These are phyloP conservation scores for Trichonephila clavata DNA, from an alignment of 1,140 invertebrate genomes.

Conservation along the genomic window DNA sequence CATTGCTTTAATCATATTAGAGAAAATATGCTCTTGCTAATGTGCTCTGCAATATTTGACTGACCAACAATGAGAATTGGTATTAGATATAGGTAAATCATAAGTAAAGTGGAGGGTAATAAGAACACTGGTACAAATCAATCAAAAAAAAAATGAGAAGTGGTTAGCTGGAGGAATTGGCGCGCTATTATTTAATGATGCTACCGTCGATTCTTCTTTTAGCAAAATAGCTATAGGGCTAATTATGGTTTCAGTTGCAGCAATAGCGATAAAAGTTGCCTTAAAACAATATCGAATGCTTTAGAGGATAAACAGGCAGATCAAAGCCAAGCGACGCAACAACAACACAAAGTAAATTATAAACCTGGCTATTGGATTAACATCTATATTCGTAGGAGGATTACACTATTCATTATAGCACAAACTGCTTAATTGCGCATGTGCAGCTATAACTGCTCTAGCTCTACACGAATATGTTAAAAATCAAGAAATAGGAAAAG, in stretches of 20 bases:
- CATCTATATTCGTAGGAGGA: constrained; percentile 26
- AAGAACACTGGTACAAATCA: neutral
- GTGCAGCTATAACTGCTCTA: constrained; percentile 9
- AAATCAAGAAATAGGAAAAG: neutral
- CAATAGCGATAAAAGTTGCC: neutral
- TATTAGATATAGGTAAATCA: no score
- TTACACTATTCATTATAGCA: constrained; percentile 37
- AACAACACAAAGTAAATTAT: neutral
- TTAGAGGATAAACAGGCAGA: neutral
- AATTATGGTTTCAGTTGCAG: neutral
- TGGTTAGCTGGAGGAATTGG: neutral
- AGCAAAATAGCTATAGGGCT: neutral
- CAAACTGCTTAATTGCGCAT: constrained; percentile 26
- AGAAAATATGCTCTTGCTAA: no score
- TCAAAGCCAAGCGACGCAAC: neutral
- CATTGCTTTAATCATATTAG: no score
- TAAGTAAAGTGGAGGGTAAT: no score
- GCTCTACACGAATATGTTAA: neutral
- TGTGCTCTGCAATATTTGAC: no score
- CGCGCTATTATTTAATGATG: neutral
- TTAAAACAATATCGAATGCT: constrained; percentile 9
- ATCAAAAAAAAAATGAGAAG: neutral
- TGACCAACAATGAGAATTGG: no score
- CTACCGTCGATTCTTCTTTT: neutral
- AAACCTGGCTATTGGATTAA: constrained; percentile 41